phyloP scores from a whole-genome alignment of 35 echinoderm and acorn worm genomes.

The Apostichopus parvimensis region DNA sequence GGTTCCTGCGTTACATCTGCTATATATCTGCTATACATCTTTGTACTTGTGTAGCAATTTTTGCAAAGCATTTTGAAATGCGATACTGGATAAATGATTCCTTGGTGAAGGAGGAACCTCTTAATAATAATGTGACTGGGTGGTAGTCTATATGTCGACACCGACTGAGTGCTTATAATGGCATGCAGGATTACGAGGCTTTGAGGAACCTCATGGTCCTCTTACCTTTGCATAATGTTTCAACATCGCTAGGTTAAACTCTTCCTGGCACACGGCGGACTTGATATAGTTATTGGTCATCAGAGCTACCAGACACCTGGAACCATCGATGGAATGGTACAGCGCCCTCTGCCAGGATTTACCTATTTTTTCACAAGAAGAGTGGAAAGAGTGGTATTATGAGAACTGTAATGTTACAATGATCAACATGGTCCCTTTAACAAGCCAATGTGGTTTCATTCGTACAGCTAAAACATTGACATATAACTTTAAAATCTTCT shows the following conservation, averaged over 20 bases:
- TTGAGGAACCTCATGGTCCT: neutral
- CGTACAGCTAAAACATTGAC: too few species aligned
- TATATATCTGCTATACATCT: too few species aligned
- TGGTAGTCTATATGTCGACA: too few species aligned
- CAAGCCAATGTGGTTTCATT: too few species aligned
- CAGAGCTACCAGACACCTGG: slow-evolving; percentile 65
- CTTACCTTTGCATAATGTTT: slow-evolving; percentile 80
- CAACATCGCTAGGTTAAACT: slow-evolving; percentile 81
- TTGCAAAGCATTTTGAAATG: too few species aligned
- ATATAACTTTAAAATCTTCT: too few species aligned
- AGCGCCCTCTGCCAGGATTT: slow-evolving; percentile 83
- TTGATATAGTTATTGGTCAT: slow-evolving; percentile 71
- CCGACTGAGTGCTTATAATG: neutral
- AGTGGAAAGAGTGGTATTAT: too few species aligned
- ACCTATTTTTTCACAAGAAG: slow-evolving; percentile 33
- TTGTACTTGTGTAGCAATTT: too few species aligned
- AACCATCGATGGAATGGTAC: slow-evolving; percentile 92
- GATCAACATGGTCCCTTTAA: too few species aligned
- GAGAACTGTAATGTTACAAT: too few species aligned
- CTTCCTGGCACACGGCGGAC: slow-evolving; percentile 85
- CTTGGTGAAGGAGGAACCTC: neutral
- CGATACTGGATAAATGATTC: neutral
- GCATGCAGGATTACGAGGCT: neutral
- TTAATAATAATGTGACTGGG: too few species aligned
- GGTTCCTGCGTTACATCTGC: too few species aligned